These are phyloP conservation scores for Pomacea canaliculata DNA, from an alignment of 2,888 invertebrate genomes.

Conservation along the genomic window DNA sequence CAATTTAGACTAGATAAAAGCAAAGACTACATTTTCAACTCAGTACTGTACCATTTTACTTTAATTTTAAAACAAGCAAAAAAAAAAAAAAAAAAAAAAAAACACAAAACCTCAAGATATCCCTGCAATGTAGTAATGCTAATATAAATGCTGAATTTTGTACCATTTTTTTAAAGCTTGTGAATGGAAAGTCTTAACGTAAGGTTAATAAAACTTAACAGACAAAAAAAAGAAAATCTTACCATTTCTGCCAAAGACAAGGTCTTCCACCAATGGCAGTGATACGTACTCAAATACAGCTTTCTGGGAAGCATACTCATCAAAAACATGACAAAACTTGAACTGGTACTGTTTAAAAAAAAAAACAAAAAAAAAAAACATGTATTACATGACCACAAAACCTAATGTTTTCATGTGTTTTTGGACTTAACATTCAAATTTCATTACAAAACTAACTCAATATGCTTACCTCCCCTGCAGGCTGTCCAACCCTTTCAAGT, in stretches of 20 bases:
- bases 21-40: background rate
- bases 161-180: no score
- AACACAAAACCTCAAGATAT: no score
- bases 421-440: no score
- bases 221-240: conserved; percentile 16
- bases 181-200: no score
- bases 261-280: conserved; percentile 84
- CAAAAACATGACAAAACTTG: conserved; percentile 84
- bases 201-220: background rate
- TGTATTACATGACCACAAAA: background rate
- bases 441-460: background rate
- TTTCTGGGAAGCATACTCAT: conserved; percentile 82
- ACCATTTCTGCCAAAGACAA: conserved; percentile 91
- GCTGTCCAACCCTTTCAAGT: no score
- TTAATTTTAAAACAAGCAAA: background rate
- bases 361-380: conserved; percentile 3
- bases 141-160: no score
- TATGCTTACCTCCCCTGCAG: no score
- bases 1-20: no score
- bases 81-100: no score
- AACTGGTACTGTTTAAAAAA: conserved; percentile 72
- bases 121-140: no score
- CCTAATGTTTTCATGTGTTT: background rate
- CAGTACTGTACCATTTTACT: background rate
- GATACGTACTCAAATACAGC: conserved; percentile 88